Evolutionary conservation across 2,113 vertebrate genomes (phyloP), one percentile per base, ranked within the genome.

Genomic region (Ptychochromis oligacanthus): DNA sequence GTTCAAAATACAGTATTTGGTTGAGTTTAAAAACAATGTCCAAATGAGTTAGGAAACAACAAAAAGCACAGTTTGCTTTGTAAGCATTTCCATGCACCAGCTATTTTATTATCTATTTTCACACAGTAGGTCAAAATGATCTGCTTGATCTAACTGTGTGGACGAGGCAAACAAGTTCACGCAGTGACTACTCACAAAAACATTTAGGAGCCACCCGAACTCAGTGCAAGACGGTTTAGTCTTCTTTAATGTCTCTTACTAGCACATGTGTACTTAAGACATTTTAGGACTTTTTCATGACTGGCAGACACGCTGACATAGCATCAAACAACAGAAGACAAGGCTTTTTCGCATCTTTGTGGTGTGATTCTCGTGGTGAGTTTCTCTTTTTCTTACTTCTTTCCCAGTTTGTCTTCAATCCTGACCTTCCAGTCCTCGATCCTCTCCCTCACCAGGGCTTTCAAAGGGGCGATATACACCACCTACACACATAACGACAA

Each of bases 391-490:
- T 96, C 97, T 96, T 95, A 99, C 98, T 96, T 99, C 94, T 97
- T 98, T 62, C 98, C 98, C 87, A 99, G 97, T 82, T 98, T 97
- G 93, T 99, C 96, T 93, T 98, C 97, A 81, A 99, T 97, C 86
- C 98, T 96, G 88, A 99, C 26, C 96, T 99, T 99, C 98, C 98
- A 99, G 88, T 99, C 98, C 87, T 99, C 97, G 76, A 99, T 98
- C 94, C 98, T 96, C 87, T 99, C 98, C 83, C 98, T 96, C 65
- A 99, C 98, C 1, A 99, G 94, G 17, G 98, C 98, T 91, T 99
- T 99, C 67, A 99, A 89, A 3, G 98, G 98, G 7, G 98, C 98
- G 54, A 99, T 99, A 80, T 99, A 99, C 17, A 99, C 98, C 72
- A 97, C 98, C 98, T 99, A 78, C 4, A 46, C 43, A 77, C 46